A percentile compares a stretch with the other conserved stretches of the same genome.
These are phyloP conservation scores for Brachionus paranguensis DNA, from an alignment of 1,140 invertebrate genomes.

Conservation along the genomic window DNA sequence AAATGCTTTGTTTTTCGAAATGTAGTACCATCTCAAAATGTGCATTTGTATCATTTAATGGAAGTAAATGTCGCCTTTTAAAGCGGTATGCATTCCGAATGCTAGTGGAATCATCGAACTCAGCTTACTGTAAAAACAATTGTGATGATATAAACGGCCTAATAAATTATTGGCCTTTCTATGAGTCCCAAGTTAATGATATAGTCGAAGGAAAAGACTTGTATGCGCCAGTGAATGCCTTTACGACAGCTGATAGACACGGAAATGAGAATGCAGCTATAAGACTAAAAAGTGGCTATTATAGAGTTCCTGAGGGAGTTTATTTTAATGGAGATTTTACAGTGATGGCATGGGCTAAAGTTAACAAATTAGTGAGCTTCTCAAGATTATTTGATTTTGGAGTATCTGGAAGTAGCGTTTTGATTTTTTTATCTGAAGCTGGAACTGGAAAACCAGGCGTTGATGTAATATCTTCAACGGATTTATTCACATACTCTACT, in stretches of 20 bases:
- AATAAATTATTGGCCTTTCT: slow-evolving; percentile 22
- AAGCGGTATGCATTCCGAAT: neutral
- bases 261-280: neutral
- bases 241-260: neutral
- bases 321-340: slow-evolving; percentile 33
- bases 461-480: neutral
- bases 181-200: neutral
- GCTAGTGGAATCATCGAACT: neutral
- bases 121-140: neutral
- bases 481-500: neutral
- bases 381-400: slow-evolving; percentile 10
- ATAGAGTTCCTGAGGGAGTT: neutral
- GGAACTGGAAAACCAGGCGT: neutral
- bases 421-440: neutral
- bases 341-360: neutral
- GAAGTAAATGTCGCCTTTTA: neutral
- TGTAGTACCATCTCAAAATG: neutral
- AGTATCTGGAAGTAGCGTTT: neutral
- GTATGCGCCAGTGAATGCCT: neutral
- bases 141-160: neutral
- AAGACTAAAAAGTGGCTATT: neutral
- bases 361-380: neutral
- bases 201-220: neutral
- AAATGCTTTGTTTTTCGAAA: neutral
- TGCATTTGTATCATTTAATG: neutral